Conservation (phyloP, 2,113 vertebrate species). For the Brachyhypopomus occidentalis region DNA sequence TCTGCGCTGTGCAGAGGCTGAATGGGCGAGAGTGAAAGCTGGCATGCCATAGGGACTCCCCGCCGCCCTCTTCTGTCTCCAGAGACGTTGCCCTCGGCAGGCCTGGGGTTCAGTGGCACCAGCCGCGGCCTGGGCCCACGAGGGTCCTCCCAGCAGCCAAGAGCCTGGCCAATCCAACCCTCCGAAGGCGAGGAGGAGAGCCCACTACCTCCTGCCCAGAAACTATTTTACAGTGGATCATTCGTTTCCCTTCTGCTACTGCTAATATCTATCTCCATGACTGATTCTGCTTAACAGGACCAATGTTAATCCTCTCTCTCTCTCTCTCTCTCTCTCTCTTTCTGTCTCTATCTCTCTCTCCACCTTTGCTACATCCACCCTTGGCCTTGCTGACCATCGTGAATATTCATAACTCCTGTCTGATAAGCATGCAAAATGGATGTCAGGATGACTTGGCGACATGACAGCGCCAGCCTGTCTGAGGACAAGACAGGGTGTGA, state of each 20-base stretch:
- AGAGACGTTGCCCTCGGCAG: constrained; percentile 66
- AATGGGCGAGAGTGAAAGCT: constrained; percentile 32
- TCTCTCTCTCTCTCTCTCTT: constrained; percentile 31
- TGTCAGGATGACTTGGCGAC: constrained; percentile 74
- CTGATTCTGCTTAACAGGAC: constrained; percentile 64
- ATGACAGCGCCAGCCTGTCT: constrained; percentile 70
- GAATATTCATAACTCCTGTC: constrained; percentile 80
- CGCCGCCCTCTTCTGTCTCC: constrained; percentile 49
- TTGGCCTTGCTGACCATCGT: constrained; percentile 72
- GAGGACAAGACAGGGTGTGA: constrained; percentile 63
- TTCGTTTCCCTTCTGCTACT: constrained; percentile 64
- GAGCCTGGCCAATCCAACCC: constrained; percentile 85
- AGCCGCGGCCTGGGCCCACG: constrained; percentile 65
- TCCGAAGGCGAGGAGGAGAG: constrained; percentile 72
- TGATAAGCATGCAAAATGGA: constrained; percentile 76
- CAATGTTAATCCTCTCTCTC: constrained; percentile 76
- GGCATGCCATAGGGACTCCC: constrained; percentile 35
- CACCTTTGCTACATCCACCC: constrained; percentile 27
- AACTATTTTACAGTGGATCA: constrained; percentile 68
- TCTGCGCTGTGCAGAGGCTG: constrained; percentile 9
- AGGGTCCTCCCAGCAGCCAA: constrained; percentile 73
- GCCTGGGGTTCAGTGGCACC: constrained; percentile 68
- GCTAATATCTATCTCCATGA: constrained; percentile 68
- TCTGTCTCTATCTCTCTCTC: constrained; percentile 18
- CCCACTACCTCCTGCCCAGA: constrained; percentile 77